A percentile compares a stretch with the other conserved stretches of the same genome.
Evolutionary conservation across 2,888 invertebrate genomes (phyloP).

Genomic region (Drosophila acutilabella): DNA sequence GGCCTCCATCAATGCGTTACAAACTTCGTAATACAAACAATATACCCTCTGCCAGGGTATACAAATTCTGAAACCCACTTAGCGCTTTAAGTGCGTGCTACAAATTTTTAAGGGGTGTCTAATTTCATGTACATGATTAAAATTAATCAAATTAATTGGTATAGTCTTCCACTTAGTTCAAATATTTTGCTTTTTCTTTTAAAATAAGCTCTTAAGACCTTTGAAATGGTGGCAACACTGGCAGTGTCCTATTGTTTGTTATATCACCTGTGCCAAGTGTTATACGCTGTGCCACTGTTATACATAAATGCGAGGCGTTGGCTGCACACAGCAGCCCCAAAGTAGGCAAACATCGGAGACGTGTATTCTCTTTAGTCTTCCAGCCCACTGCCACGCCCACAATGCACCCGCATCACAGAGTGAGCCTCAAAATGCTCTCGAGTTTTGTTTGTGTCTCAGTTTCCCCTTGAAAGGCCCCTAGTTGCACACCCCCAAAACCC

Average conservation of each 20-base stretch:
- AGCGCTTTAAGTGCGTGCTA: too few relatives aligned
- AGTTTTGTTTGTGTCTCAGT: slow-evolving; percentile 32
- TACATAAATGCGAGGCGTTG: slow-evolving; percentile 43
- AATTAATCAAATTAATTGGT: too few relatives aligned
- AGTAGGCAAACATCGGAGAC: slow-evolving; percentile 15
- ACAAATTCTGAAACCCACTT: too few relatives aligned
- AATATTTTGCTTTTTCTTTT: too few relatives aligned
- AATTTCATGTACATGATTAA: too few relatives aligned
- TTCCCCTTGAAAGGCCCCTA: slow-evolving; percentile 2
- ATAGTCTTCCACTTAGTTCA: too few relatives aligned
- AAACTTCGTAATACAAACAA: too few relatives aligned
- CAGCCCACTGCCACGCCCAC: neutral
- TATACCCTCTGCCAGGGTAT: too few relatives aligned
- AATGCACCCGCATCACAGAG: neutral
- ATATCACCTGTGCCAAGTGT: slow-evolving; percentile 31
- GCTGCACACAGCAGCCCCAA: neutral
- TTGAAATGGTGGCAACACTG: neutral
- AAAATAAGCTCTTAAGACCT: too few relatives aligned
- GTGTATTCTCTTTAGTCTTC: neutral
- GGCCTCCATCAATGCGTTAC: too few relatives aligned
- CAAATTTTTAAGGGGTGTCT: too few relatives aligned
- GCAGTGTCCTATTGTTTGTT: neutral
- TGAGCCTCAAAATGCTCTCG: slow-evolving; percentile 12
- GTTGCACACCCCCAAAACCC: neutral
- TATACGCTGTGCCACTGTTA: slow-evolving; percentile 33